These are phyloP conservation scores for Drosophila elegans DNA, from an alignment of 1,140 invertebrate species.

Conservation along the genomic window DNA sequence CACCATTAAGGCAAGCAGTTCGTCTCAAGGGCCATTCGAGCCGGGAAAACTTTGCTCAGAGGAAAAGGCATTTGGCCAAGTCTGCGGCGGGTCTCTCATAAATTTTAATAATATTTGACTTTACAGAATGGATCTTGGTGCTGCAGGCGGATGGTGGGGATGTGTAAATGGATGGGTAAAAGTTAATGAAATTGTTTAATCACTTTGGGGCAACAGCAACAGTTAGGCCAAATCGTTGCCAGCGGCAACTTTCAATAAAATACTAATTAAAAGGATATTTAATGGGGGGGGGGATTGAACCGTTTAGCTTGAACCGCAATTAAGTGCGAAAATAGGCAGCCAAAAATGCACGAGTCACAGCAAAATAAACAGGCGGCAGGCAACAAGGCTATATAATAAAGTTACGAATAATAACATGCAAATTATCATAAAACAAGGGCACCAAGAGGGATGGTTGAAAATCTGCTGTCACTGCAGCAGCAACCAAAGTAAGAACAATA, in stretches of 20 bases:
- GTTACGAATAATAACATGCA: conserved; percentile 43
- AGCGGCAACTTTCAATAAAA: conserved; percentile 21
- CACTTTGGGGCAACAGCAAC: conserved; percentile 36
- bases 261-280: conserved; percentile 35
- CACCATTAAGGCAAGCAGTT: conserved; percentile 69
- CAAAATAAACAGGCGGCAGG: conserved; percentile 18
- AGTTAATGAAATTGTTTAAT: conserved; percentile 73
- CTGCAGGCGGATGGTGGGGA: not conserved
- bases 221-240: conserved; percentile 21
- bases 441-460: conserved; percentile 16
- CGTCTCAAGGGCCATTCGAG: conserved; percentile 60
- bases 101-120: conserved; percentile 76
- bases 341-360: not conserved
- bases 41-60: conserved; percentile 35
- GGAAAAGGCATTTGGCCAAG: conserved; percentile 48
- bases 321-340: not conserved
- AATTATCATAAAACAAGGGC: conserved; percentile 50
- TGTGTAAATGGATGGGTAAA: conserved; percentile 4
- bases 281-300: conserved; percentile 1
- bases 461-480: conserved; percentile 17
- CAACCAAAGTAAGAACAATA: conserved; percentile 8
- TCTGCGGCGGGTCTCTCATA: conserved; percentile 42
- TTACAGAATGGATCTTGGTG: conserved; percentile 5
- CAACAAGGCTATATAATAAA: conserved; percentile 31
- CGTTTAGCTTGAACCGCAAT: conserved; percentile 1